A percentile compares a stretch with the other conserved stretches of the same genome.
Conservation (phyloP, 2,113 vertebrate species). For the Dicentrarchus labrax region DNA sequence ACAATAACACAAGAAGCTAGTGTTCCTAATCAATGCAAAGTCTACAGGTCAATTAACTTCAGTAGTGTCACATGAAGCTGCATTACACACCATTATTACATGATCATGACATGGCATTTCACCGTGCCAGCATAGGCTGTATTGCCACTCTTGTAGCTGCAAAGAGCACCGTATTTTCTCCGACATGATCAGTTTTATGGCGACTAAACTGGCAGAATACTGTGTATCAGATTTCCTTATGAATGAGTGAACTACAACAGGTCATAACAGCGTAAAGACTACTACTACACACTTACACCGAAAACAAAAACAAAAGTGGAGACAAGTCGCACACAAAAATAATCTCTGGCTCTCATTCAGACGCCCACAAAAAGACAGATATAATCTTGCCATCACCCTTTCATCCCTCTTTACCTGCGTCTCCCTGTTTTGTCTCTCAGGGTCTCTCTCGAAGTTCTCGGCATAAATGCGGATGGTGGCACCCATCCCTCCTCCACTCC, state of each 20-base stretch:
- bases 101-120: background rate
- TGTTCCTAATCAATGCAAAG: slow-evolving; percentile 48
- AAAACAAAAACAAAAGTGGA: background rate
- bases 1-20: slow-evolving; percentile 2
- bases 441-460: slow-evolving; percentile 95
- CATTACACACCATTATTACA: background rate
- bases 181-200: background rate
- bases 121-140: background rate
- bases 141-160: background rate
- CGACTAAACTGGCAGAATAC: background rate
- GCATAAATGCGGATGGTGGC: slow-evolving; percentile 94
- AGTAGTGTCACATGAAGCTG: background rate
- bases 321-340: background rate
- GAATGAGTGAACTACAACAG: background rate
- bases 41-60: slow-evolving; percentile 48
- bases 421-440: slow-evolving; percentile 92
- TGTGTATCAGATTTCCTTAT: background rate
- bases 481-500: slow-evolving; percentile 90
- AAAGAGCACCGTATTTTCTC: background rate
- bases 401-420: slow-evolving; percentile 88
- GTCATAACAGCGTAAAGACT: background rate
- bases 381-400: background rate
- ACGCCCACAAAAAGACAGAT: slow-evolving; percentile 8
- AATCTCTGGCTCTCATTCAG: background rate
- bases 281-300: too few relatives aligned